Percentiles rank a stretch among this genome's conserved stretches.
phyloP scores from a whole-genome alignment of 2,113 vertebrate species.

The Lepidothrix coronata region DNA sequence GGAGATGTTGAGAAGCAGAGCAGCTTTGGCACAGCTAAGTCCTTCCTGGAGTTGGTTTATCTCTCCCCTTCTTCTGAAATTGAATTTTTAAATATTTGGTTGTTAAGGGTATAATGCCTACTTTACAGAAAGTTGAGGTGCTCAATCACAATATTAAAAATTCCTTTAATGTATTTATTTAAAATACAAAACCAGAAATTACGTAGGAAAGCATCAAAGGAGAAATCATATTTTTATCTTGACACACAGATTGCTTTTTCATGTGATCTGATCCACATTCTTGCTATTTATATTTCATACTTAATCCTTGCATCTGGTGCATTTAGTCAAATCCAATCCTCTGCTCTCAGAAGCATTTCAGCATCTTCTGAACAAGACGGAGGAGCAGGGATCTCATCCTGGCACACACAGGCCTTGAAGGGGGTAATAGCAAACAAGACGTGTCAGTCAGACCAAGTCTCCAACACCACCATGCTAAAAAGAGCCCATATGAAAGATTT shows the following conservation, averaged over 20 bases:
- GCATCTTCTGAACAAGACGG: not conserved
- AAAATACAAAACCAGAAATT: not conserved
- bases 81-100: not conserved
- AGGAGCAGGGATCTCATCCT: not conserved
- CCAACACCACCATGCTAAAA: not conserved
- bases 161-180: not conserved
- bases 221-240: not conserved
- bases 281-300: not conserved
- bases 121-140: not conserved
- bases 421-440: fast-evolving
- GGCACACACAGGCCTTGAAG: not conserved
- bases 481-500: not conserved
- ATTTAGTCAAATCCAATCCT: not conserved
- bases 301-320: not conserved
- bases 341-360: not conserved
- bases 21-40: not conserved
- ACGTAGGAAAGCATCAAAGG: not conserved
- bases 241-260: not conserved
- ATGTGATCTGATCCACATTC: not conserved
- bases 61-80: not conserved
- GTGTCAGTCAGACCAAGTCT: not conserved
- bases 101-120: not conserved
- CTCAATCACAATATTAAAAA: not conserved
- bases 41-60: not conserved
- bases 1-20: not conserved